Base-by-base conservation (phyloP, 2,888 invertebrate genomes). In the Lasioglossum figueresi region DNA sequence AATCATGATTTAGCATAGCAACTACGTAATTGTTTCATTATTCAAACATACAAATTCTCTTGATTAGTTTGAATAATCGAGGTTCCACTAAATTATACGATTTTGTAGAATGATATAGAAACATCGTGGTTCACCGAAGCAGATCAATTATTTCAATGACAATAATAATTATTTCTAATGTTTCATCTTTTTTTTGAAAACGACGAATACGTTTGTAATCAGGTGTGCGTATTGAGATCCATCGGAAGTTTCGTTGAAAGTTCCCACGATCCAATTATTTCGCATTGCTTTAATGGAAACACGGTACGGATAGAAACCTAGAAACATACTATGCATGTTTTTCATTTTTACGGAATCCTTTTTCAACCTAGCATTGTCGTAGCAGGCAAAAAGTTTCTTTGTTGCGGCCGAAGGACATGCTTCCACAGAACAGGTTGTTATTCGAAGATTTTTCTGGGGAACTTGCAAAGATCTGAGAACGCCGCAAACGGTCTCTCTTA, bases 361-460 rank as follows among this genome's bases (percentile, higher is more conserved):
- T 16, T 66, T 48, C 75, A 40, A 72, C 66, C 48, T 23, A 34
- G 19, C 27, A 74, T 52, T 76, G 31, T 52, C 6, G n/a, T 19
- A 34, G 48, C 37, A 52, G 45, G 70, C 52, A 56, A 75, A 71
- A 82, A 52, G 56, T 80, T 78, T 74, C 73, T 76, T 80, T 82
- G 79, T 77, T 73, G 56, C 31, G 74, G 40, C 76, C 71, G 77
- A 85, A 71, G 70, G 76, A 74, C 70, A 82, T 34, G 43, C 48
- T 31, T 79, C 73, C 85, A 43, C 73, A 45, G 68, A 78, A 80
- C 78, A 59, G 45, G 76, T 81, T 83, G 76, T 79, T 79, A 82
- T 85, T 82, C 37, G 76, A 85, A 81, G 72, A 79, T 85, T 74
- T 82, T 79, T 79, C 79, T 82, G 68, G 56, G 43, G 59, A 79